A percentile compares a stretch with the other conserved stretches of the same genome.
Conservation (phyloP, 2,797 vertebrate species). For the Apodemus agrarius region DNA sequence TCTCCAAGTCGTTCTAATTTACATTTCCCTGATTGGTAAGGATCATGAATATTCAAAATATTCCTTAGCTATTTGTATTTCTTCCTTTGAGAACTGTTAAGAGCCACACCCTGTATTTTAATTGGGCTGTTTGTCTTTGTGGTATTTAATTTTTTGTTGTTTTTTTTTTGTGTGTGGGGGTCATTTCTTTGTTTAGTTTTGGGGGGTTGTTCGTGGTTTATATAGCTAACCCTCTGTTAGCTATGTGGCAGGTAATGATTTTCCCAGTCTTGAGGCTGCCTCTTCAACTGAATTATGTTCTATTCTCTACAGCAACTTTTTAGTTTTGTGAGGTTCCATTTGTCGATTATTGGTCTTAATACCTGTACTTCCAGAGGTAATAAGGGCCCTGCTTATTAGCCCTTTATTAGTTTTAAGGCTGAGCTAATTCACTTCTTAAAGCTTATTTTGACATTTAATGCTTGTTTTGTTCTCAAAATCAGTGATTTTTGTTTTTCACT, state of each 20-base stretch:
- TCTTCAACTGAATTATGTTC: not conserved
- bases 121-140: not conserved
- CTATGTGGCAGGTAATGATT: not conserved
- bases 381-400: not conserved
- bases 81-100: not conserved
- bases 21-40: not conserved
- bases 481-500: not conserved
- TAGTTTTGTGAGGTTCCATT: not conserved
- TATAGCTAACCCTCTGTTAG: not conserved
- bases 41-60: not conserved
- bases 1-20: not conserved
- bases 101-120: not conserved
- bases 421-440: not conserved
- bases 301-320: not conserved
- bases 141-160: not conserved
- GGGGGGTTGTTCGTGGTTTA: not conserved
- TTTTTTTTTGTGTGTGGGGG: not conserved
- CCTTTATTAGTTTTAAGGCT: not conserved
- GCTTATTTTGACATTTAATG: not conserved
- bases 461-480: not conserved
- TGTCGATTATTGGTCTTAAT: not conserved
- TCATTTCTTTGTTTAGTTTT: not conserved
- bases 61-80: not conserved
- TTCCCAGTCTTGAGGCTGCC: not conserved
- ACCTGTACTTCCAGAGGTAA: too few relatives aligned